Evolutionary conservation across 2,797 vertebrate species (phyloP).

Genomic region (Microctenopoma lineatum): DNA sequence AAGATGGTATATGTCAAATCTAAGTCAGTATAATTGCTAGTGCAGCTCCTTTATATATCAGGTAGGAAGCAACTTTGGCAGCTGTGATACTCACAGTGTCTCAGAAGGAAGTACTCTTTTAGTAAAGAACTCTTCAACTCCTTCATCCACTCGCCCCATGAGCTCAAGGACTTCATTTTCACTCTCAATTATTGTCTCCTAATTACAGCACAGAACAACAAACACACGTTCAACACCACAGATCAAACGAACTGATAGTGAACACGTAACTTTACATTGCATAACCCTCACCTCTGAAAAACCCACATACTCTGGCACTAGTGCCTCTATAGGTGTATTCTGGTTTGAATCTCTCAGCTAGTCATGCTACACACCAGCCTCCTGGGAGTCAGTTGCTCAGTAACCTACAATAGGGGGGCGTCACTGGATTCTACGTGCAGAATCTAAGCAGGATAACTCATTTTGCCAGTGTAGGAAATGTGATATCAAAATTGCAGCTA

Average conservation of each 20-base stretch:
- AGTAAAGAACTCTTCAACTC: constrained; percentile 97
- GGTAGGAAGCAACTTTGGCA: constrained; percentile 16
- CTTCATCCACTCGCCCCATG: constrained; percentile 93
- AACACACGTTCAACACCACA: constrained; percentile 37
- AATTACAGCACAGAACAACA: constrained; percentile 45
- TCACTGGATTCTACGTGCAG: constrained; percentile 61
- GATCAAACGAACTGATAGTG: constrained; percentile 36
- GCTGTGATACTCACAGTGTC: constrained; percentile 86
- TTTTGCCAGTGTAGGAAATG: constrained; percentile 66
- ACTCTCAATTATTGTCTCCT: constrained; percentile 91
- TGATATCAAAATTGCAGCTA: constrained; percentile 58
- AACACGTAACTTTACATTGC: constrained; percentile 65
- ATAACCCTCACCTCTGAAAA: constrained; percentile 65
- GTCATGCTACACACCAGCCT: constrained; percentile 64
- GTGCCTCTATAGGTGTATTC: constrained; percentile 68
- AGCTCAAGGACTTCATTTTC: constrained; percentile 92
- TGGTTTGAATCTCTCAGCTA: constrained; percentile 64
- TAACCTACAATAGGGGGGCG: constrained; percentile 68
- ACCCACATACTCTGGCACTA: constrained; percentile 69
- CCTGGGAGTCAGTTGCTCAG: constrained; percentile 76
- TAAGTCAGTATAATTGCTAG: not conserved
- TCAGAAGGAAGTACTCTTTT: constrained; percentile 92
- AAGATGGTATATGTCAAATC: constrained; percentile 36
- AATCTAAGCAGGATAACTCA: constrained; percentile 61
- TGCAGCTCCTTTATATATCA: not conserved